A percentile compares a stretch with the other conserved stretches of the same genome.
phyloP scores from a whole-genome alignment of 2,113 vertebrate genomes.

The Asarcornis scutulata region DNA sequence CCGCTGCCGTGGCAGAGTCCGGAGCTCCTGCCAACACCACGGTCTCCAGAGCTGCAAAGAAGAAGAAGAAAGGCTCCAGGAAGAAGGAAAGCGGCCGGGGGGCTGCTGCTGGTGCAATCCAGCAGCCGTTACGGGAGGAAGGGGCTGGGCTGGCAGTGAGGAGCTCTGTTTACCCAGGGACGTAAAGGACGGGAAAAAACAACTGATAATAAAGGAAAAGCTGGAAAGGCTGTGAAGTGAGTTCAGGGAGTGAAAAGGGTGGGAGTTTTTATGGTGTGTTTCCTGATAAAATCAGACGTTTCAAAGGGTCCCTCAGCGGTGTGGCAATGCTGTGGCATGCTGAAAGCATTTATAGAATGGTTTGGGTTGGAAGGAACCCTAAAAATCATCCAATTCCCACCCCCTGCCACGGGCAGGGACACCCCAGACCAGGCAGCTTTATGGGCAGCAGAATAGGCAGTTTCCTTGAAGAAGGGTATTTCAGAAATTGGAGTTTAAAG shows the following conservation, averaged over 20 bases:
- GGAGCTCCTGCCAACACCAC: neutral
- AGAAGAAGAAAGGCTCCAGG: neutral
- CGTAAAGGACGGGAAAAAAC: neutral
- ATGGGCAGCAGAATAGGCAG: neutral
- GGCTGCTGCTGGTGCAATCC: neutral
- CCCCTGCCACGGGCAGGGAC: too few relatives aligned
- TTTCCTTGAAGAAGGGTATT: neutral
- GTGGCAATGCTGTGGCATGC: neutral
- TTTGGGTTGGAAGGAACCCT: too few relatives aligned
- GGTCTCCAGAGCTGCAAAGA: neutral
- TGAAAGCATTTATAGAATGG: neutral
- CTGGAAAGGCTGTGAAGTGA: conserved; percentile 11
- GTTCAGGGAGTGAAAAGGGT: conserved; percentile 13
- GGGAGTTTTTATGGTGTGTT: neutral
- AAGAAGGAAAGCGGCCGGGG: neutral
- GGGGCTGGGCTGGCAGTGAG: neutral
- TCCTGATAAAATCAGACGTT: conserved; percentile 23
- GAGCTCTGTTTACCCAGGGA: conserved; percentile 31
- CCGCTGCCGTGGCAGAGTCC: accelerated
- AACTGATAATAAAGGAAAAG: neutral
- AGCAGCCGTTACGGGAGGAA: neutral
- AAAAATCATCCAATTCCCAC: too few relatives aligned
- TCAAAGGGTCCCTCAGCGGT: neutral
- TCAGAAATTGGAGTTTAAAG: neutral
- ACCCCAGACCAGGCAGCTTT: neutral